Evolutionary conservation across 2,113 vertebrate genomes (phyloP), one percentile per base, ranked within the genome.

Genomic region (human): DNA sequence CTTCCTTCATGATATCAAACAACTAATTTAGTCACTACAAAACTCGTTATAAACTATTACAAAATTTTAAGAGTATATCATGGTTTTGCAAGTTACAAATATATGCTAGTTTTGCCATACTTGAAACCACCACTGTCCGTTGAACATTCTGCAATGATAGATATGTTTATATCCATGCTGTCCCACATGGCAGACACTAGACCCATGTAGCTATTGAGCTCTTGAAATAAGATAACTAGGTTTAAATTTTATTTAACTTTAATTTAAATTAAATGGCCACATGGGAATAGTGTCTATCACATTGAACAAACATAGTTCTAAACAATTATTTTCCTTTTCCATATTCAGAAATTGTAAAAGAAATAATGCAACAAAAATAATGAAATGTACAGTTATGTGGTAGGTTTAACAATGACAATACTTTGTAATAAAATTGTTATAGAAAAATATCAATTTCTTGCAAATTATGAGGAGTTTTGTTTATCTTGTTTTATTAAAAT

Each of bases 181-280:
- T 64, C 61, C 12, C 25, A 27, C 32, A 22, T 18, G 6, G n/a
- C 55, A 82, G 55, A 83, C 40, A 40, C 14, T 50, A 85, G 50
- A 32, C 35, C 84, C 18, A 25, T 81, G 5, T 86, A 32, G 45
- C 72, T 80, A 80, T 32, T 18, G 35, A 89, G 55, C 20, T 75
- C 8, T 35, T 52, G 17, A 94, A 89, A 59, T 20, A 22, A 40
- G 45, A 79, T 27, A 85, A 68, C 12, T 66, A 32, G 80, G 16
- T 66, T 85, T 82, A 18, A 55, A 78, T 78, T 92, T 66, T 84
- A 66, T 80, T 92, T 92, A 59, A 73, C 23, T 55, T 97, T 72
- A 89, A 72, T 40, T 79, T 64, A 55, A 81, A 59, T 68, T 66
- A 76, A 59, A 35, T 79, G 84, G 55, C 6, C 35, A 59, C 43